Conservation (phyloP, 2,113 vertebrate genomes). For the Falco punctatus region DNA sequence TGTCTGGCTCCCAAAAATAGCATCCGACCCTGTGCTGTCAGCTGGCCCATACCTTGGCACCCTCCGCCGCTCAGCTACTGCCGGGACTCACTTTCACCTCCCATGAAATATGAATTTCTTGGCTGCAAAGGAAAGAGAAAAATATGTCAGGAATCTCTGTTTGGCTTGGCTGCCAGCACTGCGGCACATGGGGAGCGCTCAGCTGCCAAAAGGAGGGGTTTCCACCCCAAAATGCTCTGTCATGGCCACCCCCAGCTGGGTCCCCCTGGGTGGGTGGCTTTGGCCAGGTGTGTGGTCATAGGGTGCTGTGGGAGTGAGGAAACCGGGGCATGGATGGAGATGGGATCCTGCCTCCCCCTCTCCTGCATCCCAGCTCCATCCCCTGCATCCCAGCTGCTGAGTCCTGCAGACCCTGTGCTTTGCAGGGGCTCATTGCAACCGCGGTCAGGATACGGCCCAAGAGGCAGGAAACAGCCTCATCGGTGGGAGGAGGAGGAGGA, state of each 20-base stretch:
- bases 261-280: accelerated
- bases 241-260: neutral
- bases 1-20: constrained; percentile 70
- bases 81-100: constrained; percentile 66
- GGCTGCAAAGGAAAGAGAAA: constrained; percentile 70
- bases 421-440: neutral
- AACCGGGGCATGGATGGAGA: neutral
- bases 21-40: constrained; percentile 71
- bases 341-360: neutral
- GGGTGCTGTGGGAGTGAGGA: neutral
- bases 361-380: neutral
- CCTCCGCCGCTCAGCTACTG: constrained; percentile 73
- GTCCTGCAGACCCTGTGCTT: accelerated
- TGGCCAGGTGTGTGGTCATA: accelerated
- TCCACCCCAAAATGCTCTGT: neutral
- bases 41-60: constrained; percentile 72
- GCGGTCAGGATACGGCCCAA: accelerated
- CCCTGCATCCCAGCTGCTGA: accelerated
- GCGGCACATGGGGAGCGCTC: accelerated
- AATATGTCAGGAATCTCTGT: constrained; percentile 43
- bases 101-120: constrained; percentile 69
- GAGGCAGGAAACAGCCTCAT: accelerated
- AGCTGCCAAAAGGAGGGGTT: neutral
- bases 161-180: neutral
- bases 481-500: neutral